These are phyloP conservation scores for Poeciliopsis gracilis DNA, from an alignment of 2,797 vertebrate species.

Conservation along the genomic window DNA sequence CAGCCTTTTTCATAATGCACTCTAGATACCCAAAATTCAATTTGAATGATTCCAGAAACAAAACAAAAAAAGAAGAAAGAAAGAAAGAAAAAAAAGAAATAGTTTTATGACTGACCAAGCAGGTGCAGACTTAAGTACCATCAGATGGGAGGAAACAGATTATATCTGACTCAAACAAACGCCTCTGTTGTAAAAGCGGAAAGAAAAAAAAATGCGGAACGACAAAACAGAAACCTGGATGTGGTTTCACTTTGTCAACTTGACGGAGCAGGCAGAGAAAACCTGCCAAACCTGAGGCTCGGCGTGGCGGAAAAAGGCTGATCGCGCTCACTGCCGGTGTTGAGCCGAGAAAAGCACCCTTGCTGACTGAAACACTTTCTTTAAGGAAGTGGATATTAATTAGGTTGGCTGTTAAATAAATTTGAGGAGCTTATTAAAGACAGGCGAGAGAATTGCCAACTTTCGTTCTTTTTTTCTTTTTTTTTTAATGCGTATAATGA, in stretches of 20 bases:
- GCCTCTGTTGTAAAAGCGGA: neutral
- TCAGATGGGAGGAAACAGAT: neutral
- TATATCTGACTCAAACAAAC: neutral
- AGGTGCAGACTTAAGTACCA: neutral
- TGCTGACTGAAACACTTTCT: neutral
- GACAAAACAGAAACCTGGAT: neutral
- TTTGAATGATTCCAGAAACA: neutral
- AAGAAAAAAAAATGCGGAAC: neutral
- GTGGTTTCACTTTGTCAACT: slow-evolving; percentile 10
- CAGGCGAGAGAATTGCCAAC: neutral
- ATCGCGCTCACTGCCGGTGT: slow-evolving; percentile 62
- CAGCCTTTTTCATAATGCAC: neutral
- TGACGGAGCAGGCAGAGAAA: slow-evolving; percentile 10
- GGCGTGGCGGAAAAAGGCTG: slow-evolving; percentile 52
- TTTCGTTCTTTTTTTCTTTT: neutral
- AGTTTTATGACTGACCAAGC: neutral
- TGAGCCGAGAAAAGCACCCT: slow-evolving; percentile 24
- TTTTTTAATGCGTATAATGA: neutral
- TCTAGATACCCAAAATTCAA: neutral
- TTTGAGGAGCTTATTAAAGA: neutral
- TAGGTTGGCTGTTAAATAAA: neutral
- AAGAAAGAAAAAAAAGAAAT: neutral
- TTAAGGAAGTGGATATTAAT: neutral
- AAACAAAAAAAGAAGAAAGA: neutral
- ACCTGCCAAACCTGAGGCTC: slow-evolving; percentile 43